Evolutionary conservation across 2,797 vertebrate species (phyloP), one percentile per base, ranked within the genome.

Genomic region (Acanthopagrus latus): DNA sequence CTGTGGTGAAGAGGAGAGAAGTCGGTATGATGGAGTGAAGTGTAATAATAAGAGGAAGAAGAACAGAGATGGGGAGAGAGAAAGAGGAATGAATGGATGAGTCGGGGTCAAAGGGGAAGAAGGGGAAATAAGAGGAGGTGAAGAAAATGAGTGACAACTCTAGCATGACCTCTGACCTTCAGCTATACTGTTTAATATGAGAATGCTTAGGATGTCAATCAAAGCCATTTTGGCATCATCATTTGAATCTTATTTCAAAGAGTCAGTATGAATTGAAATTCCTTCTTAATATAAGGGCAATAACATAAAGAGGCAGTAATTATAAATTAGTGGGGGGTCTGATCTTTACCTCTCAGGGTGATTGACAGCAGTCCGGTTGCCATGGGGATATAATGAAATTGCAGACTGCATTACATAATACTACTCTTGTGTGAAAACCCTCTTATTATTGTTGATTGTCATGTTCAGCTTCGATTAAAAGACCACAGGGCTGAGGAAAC

Each of bases 361-460:
- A 90, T 55, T 87, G 86, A 88, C 86, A 88, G 84, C 63, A 57
- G 65, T 51, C 71, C 43, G 74, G 82, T 78, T 87, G 70, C 82
- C 63, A 85, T 79, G 77, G 82, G 25, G 47, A 81, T 73, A 17
- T 67, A 64, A 81, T 78, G 64, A 81, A 82, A 84, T 70, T 4
- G n/a, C 74, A 83, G 72, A 76, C 64, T 11, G 56, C 63, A 73
- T 84, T 69, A 68, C 66, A 67, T 77, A 64, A 85, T 62, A 60
- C 7, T 3, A 23, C 23, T 74, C 0, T 62, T 33, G 27, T 16
- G 46, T 48, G 43, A 65, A 74, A 84, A 73, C 67, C 70, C 27
- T 63, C 64, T 52, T 10, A 12, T 7, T 70, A 18, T 23, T 64
- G 21, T 13, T 6, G 20, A 57, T 66, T 70, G 38, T 48, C 12